A percentile compares a stretch with the other conserved stretches of the same genome.
phyloP scores from a whole-genome alignment of 2,113 vertebrate genomes.

The Hylia prasina region DNA sequence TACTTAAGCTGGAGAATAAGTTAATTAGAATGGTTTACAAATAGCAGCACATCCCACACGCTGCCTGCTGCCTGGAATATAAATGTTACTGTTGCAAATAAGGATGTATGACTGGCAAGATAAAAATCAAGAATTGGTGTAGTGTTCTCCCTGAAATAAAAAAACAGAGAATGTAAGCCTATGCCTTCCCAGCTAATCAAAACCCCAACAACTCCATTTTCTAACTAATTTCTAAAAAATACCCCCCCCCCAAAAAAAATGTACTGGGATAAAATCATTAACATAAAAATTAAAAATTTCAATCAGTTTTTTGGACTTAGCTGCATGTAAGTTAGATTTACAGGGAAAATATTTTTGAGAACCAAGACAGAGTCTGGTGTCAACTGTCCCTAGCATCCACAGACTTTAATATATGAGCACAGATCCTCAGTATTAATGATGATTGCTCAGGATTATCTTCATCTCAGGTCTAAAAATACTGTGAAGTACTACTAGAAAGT shows the following conservation, averaged over 20 bases:
- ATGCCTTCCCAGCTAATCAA: neutral
- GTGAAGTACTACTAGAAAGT: neutral
- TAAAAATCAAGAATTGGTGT: neutral
- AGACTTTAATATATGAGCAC: neutral
- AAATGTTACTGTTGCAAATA: neutral
- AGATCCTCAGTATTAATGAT: neutral
- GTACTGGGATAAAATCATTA: neutral
- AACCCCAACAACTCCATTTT: neutral
- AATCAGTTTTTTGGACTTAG: neutral
- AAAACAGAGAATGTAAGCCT: neutral
- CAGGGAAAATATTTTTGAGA: neutral
- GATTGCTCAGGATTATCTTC: neutral
- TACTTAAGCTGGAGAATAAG: neutral
- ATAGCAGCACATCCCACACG: neutral
- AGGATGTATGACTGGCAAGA: neutral
- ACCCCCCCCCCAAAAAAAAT: neutral
- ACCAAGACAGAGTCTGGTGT: neutral
- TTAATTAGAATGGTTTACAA: slow-evolving; percentile 24
- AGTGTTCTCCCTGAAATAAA: neutral
- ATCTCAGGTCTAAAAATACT: neutral
- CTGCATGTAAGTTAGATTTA: neutral
- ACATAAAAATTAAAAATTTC: neutral
- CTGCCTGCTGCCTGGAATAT: neutral
- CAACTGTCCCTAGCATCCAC: neutral
- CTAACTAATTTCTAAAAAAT: neutral